A percentile compares a stretch with the other conserved stretches of the same genome.
Evolutionary conservation across 2,797 vertebrate species (phyloP).

Genomic region (Lepilemur ruficaudatus): DNA sequence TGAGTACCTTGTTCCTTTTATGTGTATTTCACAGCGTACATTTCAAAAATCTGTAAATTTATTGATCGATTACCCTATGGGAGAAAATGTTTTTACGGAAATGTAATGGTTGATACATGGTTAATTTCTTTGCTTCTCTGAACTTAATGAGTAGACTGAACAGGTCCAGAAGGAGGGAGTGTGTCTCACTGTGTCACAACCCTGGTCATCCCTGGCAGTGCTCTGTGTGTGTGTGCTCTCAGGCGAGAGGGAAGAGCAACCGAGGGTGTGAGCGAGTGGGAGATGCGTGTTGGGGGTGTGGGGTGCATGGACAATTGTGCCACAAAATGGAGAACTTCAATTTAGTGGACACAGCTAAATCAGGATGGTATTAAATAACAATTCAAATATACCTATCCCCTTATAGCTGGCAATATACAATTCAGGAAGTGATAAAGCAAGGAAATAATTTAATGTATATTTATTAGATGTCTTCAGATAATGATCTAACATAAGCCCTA

Average conservation of each 20-base stretch:
- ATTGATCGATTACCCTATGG: background rate
- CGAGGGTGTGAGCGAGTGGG: no score
- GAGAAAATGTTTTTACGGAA: background rate
- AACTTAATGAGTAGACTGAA: background rate
- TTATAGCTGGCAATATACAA: background rate
- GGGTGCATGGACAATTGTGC: background rate
- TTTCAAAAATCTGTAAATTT: background rate
- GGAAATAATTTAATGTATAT: background rate
- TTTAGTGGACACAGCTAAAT: background rate
- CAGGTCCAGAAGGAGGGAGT: background rate
- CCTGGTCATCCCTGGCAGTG: background rate
- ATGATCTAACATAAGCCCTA: no score
- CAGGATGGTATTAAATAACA: background rate
- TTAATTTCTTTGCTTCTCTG: slow-evolving; percentile 17
- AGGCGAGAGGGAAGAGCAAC: background rate
- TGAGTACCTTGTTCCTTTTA: background rate
- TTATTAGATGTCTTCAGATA: background rate
- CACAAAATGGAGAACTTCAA: background rate
- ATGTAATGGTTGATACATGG: background rate
- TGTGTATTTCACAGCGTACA: background rate
- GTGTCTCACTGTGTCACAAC: background rate
- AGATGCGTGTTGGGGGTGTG: rapidly evolving
- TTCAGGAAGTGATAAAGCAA: background rate
- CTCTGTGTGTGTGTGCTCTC: background rate
- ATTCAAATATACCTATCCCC: background rate